Conservation (phyloP, 2,113 vertebrate species). For the Archocentrus centrarchus region DNA sequence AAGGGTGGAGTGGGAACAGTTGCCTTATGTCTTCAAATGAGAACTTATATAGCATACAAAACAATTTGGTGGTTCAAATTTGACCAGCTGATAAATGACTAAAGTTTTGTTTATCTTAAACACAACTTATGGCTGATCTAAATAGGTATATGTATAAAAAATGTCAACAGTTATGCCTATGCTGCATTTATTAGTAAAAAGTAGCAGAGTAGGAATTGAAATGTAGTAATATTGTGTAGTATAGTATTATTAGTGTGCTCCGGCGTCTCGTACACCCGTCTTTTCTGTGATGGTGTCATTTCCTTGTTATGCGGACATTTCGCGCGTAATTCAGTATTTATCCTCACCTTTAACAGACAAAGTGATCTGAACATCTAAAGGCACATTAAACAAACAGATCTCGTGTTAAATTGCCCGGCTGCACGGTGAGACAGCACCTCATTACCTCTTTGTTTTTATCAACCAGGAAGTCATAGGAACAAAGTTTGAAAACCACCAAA, state of each 20-base stretch:
- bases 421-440: rapidly evolving
- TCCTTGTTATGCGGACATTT: neutral
- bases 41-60: neutral
- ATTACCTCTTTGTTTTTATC: slow-evolving; percentile 82
- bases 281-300: slow-evolving; percentile 3
- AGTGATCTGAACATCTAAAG: neutral
- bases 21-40: neutral
- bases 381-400: neutral
- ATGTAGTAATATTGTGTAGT: neutral
- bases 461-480: slow-evolving; percentile 79
- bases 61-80: neutral
- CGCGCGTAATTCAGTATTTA: neutral
- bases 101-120: neutral
- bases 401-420: neutral
- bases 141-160: neutral
- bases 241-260: no score
- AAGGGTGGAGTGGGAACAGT: neutral
- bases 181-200: neutral
- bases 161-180: neutral
- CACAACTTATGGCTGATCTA: neutral
- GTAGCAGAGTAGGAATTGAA: neutral
- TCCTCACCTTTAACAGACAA: neutral
- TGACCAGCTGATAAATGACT: neutral
- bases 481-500: slow-evolving; percentile 83
- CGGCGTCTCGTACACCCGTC: neutral